These are phyloP conservation scores for Anastrepha obliqua DNA, from an alignment of 1,140 invertebrate species.

Conservation along the genomic window DNA sequence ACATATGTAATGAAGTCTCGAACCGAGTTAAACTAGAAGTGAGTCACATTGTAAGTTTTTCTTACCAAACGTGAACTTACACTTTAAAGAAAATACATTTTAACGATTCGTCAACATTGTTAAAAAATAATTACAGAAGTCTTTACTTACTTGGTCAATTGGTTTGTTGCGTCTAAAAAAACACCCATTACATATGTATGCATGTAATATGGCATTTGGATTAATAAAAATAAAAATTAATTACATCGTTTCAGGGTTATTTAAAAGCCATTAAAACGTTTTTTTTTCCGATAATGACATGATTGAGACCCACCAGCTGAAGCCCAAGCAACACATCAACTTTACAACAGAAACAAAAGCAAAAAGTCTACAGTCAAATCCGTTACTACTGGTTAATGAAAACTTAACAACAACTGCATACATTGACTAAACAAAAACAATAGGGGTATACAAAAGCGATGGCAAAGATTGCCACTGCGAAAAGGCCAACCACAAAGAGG, in stretches of 20 bases:
- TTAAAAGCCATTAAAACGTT: conserved; percentile 32
- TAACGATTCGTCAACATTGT: too few relatives aligned
- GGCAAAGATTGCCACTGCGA: conserved; percentile 22
- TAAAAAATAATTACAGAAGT: too few relatives aligned
- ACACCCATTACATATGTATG: neutral
- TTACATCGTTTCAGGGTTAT: conserved; percentile 52
- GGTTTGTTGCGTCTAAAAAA: too few relatives aligned
- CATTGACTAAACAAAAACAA: conserved; percentile 3
- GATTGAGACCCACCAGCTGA: neutral
- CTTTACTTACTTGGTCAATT: too few relatives aligned
- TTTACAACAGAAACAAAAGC: neutral
- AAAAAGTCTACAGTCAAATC: neutral
- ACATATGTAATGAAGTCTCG: too few relatives aligned
- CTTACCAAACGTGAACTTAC: too few relatives aligned
- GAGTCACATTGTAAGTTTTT: too few relatives aligned
- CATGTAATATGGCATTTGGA: neutral
- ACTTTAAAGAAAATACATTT: too few relatives aligned
- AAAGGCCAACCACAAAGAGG: conserved; percentile 37
- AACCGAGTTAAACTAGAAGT: too few relatives aligned
- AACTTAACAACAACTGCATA: neutral
- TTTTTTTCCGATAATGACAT: conserved; percentile 17
- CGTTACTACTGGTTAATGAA: conserved; percentile 26
- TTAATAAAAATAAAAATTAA: conserved; percentile 27
- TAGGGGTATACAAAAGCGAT: neutral
- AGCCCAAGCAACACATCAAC: neutral